phyloP scores from a whole-genome alignment of 2,888 invertebrate species.

The Parnassius mnemosyne region DNA sequence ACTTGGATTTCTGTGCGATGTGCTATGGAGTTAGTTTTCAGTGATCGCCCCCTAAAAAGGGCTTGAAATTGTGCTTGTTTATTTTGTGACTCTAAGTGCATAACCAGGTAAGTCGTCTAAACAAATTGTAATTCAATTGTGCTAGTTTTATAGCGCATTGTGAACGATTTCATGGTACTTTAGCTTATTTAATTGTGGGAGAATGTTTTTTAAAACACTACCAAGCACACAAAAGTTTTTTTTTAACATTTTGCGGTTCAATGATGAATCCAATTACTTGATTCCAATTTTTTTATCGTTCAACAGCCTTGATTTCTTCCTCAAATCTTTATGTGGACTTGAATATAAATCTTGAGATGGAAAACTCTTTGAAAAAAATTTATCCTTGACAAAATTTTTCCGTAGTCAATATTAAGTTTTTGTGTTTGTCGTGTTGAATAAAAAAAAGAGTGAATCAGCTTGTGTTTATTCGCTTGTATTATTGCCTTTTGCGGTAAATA shows the following conservation, averaged over 20 bases:
- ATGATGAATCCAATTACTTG: not conserved
- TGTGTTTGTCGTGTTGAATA: not conserved
- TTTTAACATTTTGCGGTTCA: constrained; percentile 6
- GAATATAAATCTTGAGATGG: not conserved
- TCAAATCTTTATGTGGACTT: constrained; percentile 7
- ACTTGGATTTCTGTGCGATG: constrained; percentile 54
- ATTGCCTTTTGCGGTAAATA: constrained; percentile 5
- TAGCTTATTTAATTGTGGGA: constrained; percentile 36
- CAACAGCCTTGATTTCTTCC: constrained; percentile 17
- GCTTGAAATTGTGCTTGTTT: constrained; percentile 49
- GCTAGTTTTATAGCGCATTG: constrained; percentile 53
- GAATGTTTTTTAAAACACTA: constrained; percentile 27
- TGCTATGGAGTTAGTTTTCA: constrained; percentile 63
- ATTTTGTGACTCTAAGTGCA: constrained; percentile 41
- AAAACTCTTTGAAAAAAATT: not conserved
- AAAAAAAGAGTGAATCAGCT: constrained; percentile 2
- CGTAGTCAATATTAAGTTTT: not conserved
- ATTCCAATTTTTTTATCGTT: constrained; percentile 1
- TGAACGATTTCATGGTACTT: constrained; percentile 41
- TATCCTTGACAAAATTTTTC: not conserved
- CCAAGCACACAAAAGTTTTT: not conserved
- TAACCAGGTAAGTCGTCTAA: constrained; percentile 47
- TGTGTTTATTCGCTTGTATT: not conserved
- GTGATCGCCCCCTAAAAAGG: constrained; percentile 60
- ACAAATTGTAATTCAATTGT: constrained; percentile 36